These are phyloP conservation scores for Stictocephala bisonia DNA, from an alignment of 2,888 invertebrate genomes.

Conservation along the genomic window DNA sequence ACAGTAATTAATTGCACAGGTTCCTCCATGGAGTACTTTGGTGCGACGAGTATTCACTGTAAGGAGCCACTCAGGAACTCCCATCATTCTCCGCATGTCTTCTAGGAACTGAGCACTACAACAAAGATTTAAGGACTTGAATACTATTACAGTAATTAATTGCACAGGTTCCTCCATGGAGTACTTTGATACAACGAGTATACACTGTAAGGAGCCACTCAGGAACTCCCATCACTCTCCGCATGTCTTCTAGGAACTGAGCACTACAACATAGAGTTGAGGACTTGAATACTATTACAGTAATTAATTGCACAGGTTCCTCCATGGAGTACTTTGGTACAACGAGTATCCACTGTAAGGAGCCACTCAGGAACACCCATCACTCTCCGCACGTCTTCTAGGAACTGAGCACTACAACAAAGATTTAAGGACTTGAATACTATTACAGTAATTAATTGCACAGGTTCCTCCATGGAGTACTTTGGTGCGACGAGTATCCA, in stretches of 20 bases:
- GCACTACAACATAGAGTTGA: constrained; percentile 73
- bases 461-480: constrained; percentile 82
- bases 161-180: constrained; percentile 84
- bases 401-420: constrained; percentile 78
- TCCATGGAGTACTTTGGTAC: constrained; percentile 80
- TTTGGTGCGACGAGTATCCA: constrained; percentile 84
- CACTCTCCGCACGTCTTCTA: constrained; percentile 81
- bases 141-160: too few species aligned
- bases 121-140: too few species aligned
- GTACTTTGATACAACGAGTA: constrained; percentile 78
- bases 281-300: too few species aligned
- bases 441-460: too few species aligned
- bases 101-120: constrained; percentile 84
- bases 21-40: constrained; percentile 78
- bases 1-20: too few species aligned
- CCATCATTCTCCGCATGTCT: constrained; percentile 83
- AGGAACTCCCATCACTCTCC: constrained; percentile 85
- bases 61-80: constrained; percentile 91
- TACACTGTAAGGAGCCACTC: constrained; percentile 92
- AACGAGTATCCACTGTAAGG: constrained; percentile 84
- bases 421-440: too few species aligned
- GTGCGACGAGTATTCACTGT: constrained; percentile 86
- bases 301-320: too few species aligned
- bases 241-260: constrained; percentile 84
- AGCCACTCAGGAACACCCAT: constrained; percentile 93